Evolutionary conservation across 1,140 invertebrate genomes (phyloP).

Genomic region (Meteorus sp.): DNA sequence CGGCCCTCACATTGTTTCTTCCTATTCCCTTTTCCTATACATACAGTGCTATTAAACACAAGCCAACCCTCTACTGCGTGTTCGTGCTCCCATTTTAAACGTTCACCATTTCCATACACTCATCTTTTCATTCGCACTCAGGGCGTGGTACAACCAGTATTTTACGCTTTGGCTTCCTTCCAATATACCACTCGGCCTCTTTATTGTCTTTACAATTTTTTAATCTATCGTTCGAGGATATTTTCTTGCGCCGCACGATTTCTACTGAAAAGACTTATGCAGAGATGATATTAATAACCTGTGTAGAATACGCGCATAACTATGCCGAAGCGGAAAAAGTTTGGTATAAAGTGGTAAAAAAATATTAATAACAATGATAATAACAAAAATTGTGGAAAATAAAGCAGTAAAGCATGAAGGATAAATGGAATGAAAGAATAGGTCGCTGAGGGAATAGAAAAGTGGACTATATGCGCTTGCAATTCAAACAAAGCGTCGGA

Average conservation of each 20-base stretch:
- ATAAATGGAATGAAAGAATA: conserved; percentile 23
- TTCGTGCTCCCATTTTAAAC: conserved; percentile 27
- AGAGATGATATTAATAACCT: too few relatives aligned
- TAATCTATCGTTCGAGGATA: not conserved
- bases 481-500: conserved; percentile 42
- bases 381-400: too few relatives aligned
- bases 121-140: conserved; percentile 27
- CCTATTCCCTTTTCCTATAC: conserved; percentile 24
- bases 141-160: conserved; percentile 22
- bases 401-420: too few relatives aligned
- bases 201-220: conserved; percentile 9
- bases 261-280: too few relatives aligned
- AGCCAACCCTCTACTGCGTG: conserved; percentile 3
- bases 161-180: conserved; percentile 21
- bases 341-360: too few relatives aligned
- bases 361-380: too few relatives aligned
- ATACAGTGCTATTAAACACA: conserved; percentile 21
- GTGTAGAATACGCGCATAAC: too few relatives aligned
- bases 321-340: too few relatives aligned
- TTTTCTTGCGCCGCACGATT: conserved; percentile 2
- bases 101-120: conserved; percentile 28
- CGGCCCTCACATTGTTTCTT: conserved; percentile 32
- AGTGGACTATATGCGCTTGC: conserved; percentile 34
- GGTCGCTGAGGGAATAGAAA: conserved; percentile 33
- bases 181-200: not conserved